A percentile compares a stretch with the other conserved stretches of the same genome.
phyloP scores from a whole-genome alignment of 2,888 invertebrate genomes.

The Stenotaenia linearis region DNA sequence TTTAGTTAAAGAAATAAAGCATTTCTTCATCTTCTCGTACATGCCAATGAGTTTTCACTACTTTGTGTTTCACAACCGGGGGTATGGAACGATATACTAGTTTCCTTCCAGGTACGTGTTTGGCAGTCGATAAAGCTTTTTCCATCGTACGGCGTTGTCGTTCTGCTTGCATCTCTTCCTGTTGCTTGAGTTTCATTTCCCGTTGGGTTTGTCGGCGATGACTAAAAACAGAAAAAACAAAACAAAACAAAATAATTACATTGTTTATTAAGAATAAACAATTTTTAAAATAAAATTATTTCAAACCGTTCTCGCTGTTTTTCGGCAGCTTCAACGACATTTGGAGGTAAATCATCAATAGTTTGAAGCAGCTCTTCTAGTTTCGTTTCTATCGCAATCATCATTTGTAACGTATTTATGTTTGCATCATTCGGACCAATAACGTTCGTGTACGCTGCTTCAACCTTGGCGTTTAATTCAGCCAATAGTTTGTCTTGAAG shows the following conservation, averaged over 20 bases:
- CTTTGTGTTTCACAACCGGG: neutral
- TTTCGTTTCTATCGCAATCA: constrained; percentile 24
- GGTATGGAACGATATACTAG: neutral
- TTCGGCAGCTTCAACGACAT: neutral
- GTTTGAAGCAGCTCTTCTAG: constrained; percentile 21
- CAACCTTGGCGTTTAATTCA: neutral
- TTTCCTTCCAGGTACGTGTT: neutral
- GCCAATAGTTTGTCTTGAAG: constrained; percentile 10
- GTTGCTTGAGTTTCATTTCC: neutral
- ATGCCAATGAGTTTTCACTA: neutral
- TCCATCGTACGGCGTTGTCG: neutral
- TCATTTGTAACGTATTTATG: constrained; percentile 15
- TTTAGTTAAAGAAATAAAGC: neutral
- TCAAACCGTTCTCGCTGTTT: neutral
- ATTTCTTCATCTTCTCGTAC: constrained; percentile 5
- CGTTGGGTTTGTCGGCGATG: neutral
- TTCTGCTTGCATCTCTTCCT: neutral
- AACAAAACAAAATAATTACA: neutral
- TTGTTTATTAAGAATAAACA: neutral
- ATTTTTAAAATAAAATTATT: no score
- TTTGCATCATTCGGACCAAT: constrained; percentile 28
- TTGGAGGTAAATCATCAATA: neutral
- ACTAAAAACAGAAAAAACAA: neutral
- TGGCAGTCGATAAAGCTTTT: neutral
- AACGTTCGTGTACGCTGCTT: neutral